These are phyloP conservation scores for Tanytarsus gracilentus DNA, from an alignment of 2,888 invertebrate genomes.

Conservation along the genomic window DNA sequence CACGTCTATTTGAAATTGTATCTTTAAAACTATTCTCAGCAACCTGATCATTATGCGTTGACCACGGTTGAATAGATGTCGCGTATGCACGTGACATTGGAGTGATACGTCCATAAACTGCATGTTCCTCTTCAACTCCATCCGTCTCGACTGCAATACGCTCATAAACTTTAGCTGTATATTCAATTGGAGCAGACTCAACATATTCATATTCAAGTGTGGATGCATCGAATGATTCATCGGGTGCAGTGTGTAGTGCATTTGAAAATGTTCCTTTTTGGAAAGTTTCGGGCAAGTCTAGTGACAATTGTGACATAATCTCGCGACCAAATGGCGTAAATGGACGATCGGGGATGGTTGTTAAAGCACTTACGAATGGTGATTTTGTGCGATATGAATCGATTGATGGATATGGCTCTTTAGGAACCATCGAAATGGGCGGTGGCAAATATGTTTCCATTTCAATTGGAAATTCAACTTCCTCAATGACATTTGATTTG, in stretches of 20 bases:
- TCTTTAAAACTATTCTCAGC: neutral
- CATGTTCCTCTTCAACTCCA: conserved; percentile 34
- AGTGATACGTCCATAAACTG: conserved; percentile 30
- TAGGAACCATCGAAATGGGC: conserved; percentile 50
- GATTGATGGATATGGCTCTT: conserved; percentile 39
- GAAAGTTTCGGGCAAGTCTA: conserved; percentile 32
- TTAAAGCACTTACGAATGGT: conserved; percentile 57
- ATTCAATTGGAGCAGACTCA: conserved; percentile 26
- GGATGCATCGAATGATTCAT: conserved; percentile 51
- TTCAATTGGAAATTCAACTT: conserved; percentile 55
- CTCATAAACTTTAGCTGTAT: conserved; percentile 34
- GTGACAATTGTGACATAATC: conserved; percentile 39
- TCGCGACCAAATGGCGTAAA: conserved; percentile 51
- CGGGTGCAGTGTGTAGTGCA: conserved; percentile 56
- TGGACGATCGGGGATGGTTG: conserved; percentile 56
- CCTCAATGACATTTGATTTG: conserved; percentile 37
- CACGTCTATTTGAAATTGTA: neutral
- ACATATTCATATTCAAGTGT: conserved; percentile 43
- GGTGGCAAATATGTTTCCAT: conserved; percentile 59
- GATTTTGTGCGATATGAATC: conserved; percentile 44
- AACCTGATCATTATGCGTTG: conserved; percentile 2
- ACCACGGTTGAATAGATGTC: conserved; percentile 21
- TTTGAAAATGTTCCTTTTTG: conserved; percentile 48
- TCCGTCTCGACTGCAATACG: conserved; percentile 11
- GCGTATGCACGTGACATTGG: neutral